Evolutionary conservation across 2,113 vertebrate genomes (phyloP).

Genomic region (Pteruthius melanotis): DNA sequence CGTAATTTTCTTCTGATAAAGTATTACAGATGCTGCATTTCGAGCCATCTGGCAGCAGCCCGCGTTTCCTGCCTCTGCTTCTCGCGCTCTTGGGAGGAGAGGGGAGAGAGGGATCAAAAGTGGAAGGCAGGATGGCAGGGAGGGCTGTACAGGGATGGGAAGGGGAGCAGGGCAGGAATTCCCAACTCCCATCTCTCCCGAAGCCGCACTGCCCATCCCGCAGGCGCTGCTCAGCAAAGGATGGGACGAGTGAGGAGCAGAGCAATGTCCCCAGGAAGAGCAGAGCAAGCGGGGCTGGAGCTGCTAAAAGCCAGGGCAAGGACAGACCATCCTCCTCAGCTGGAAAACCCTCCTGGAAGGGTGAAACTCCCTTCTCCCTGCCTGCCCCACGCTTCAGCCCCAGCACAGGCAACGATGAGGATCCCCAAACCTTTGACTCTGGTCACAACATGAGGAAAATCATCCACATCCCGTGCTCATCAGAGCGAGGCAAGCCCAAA

Average conservation of each 20-base stretch:
- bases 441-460: neutral
- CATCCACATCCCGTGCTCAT: neutral
- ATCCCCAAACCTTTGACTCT: neutral
- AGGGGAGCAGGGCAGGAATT: neutral
- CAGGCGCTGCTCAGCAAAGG: neutral
- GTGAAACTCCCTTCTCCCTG: neutral
- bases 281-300: neutral
- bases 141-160: neutral
- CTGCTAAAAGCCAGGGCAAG: neutral
- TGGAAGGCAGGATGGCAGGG: neutral
- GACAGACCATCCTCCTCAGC: neutral
- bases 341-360: neutral
- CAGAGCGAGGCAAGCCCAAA: neutral
- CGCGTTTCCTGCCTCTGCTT: conserved; percentile 50
- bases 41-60: conserved; percentile 63
- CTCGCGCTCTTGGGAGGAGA: neutral
- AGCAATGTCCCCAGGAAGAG: rapidly evolving
- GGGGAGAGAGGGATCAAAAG: neutral
- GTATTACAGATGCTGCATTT: conserved; percentile 59
- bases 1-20: conserved; percentile 63
- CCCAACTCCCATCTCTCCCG: neutral
- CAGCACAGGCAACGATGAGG: rapidly evolving
- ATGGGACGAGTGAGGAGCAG: neutral
- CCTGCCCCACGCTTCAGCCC: neutral
- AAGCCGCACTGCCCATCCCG: rapidly evolving